Conservation (phyloP, 2,888 invertebrate genomes). For the Girardia tigrina region DNA sequence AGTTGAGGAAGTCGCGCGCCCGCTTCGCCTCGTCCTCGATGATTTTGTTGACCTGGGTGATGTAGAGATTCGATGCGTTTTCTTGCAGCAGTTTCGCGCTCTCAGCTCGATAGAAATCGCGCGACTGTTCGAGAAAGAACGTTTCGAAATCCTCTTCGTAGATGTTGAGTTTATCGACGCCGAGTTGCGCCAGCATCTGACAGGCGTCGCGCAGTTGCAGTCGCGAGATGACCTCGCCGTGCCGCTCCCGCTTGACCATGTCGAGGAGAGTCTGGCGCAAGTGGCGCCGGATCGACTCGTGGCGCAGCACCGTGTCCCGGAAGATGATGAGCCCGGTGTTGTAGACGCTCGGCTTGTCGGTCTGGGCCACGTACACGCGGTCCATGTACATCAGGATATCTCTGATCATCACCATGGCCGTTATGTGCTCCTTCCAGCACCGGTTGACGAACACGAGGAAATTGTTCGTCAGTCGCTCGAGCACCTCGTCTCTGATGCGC, state of each 20-base stretch:
- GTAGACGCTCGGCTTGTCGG: background rate
- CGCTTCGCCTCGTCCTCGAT: conserved; percentile 92
- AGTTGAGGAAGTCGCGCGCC: conserved; percentile 90
- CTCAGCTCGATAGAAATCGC: conserved; percentile 80
- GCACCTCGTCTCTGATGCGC: conserved; percentile 78
- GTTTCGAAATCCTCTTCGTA: conserved; percentile 98
- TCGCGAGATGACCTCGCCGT: conserved; percentile 64
- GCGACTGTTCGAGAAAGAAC: conserved; percentile 87
- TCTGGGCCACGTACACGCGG: conserved; percentile 93
- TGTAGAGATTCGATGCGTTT: conserved; percentile 83
- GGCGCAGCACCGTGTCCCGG: conserved; percentile 36
- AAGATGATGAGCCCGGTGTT: background rate
- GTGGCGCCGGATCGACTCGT: conserved; percentile 41
- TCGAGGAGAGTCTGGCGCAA: conserved; percentile 77
- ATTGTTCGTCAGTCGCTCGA: conserved; percentile 80
- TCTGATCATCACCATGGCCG: conserved; percentile 98
- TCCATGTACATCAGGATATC: conserved; percentile 99
- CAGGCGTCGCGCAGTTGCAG: conserved; percentile 66
- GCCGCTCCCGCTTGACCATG: conserved; percentile 84
- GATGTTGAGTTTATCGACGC: conserved; percentile 66
- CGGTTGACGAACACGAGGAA: conserved; percentile 86
- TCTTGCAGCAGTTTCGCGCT: conserved; percentile 93
- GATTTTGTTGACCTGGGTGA: conserved; percentile 89
- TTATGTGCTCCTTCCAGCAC: conserved; percentile 98
- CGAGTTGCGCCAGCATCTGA: conserved; percentile 95